Conservation (phyloP, 2,797 vertebrate genomes). For the Eulemur mongoz region DNA sequence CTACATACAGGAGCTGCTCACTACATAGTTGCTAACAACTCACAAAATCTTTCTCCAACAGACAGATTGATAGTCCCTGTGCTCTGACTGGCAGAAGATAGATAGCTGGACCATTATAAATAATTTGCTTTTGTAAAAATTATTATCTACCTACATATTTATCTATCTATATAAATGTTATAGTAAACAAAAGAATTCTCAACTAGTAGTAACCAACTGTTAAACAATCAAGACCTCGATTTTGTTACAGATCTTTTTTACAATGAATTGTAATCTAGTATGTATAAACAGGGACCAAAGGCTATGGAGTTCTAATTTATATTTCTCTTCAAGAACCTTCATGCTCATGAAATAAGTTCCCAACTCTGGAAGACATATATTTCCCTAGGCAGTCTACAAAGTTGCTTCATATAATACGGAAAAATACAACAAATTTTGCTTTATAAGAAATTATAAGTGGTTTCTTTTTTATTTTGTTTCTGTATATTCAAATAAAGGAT, state of each 20-base stretch:
- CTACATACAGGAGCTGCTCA: not conserved
- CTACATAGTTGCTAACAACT: not conserved
- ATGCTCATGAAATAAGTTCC: not conserved
- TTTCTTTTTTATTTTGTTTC: conserved; percentile 19
- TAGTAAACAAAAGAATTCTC: not conserved
- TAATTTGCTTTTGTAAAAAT: not conserved
- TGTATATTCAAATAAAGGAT: not conserved
- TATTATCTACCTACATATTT: not conserved
- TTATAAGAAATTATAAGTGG: not conserved
- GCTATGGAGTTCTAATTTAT: not conserved
- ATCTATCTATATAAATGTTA: not conserved
- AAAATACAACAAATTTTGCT: not conserved
- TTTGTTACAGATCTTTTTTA: not conserved
- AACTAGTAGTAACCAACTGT: not conserved
- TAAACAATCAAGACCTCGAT: not conserved
- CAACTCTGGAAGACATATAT: not conserved
- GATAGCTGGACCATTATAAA: not conserved
- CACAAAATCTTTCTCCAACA: not conserved
- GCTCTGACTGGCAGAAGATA: not conserved
- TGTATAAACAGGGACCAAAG: not conserved
- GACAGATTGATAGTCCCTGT: not conserved
- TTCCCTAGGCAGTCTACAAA: not conserved
- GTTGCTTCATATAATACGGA: not conserved
- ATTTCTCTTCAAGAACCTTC: not conserved
- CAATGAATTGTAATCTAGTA: not conserved